Evolutionary conservation across 2,888 invertebrate genomes (phyloP).

Genomic region (Tipula lateralis): DNA sequence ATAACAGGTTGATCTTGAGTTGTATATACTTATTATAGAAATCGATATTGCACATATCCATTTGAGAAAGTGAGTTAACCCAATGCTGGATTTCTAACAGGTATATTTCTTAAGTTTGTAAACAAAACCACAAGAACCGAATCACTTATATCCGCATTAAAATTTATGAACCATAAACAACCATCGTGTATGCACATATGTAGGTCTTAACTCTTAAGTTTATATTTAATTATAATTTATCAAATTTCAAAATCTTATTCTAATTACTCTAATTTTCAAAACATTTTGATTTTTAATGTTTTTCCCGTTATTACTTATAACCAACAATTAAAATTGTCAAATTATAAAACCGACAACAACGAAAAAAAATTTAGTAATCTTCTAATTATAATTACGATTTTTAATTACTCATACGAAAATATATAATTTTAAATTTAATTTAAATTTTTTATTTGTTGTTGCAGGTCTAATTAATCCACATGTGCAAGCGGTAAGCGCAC

Average conservation of each 20-base stretch:
- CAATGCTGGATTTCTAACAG: too few species aligned
- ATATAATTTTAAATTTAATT: not conserved
- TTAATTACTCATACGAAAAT: not conserved
- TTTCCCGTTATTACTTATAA: not conserved
- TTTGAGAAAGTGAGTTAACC: too few species aligned
- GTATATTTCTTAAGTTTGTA: too few species aligned
- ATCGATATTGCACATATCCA: too few species aligned
- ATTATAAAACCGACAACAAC: not conserved
- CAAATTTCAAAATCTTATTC: not conserved
- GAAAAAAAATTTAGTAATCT: too few species aligned
- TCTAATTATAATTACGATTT: too few species aligned
- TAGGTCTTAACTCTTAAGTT: not conserved
- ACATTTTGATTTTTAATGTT: too few species aligned
- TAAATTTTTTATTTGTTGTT: not conserved
- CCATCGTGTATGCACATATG: not conserved
- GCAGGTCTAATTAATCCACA: not conserved
- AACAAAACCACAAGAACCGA: too few species aligned
- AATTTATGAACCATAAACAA: not conserved
- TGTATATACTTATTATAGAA: too few species aligned
- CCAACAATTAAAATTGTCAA: slow-evolving; percentile 5
- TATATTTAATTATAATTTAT: not conserved
- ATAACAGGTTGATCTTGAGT: too few species aligned
- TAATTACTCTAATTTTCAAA: not conserved
- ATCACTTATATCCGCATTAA: not conserved
- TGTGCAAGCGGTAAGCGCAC: not conserved